Percentiles rank a stretch among this genome's conserved stretches.
These are phyloP conservation scores for Odocoileus virginianus DNA, from an alignment of 2,113 vertebrate genomes.

Conservation along the genomic window DNA sequence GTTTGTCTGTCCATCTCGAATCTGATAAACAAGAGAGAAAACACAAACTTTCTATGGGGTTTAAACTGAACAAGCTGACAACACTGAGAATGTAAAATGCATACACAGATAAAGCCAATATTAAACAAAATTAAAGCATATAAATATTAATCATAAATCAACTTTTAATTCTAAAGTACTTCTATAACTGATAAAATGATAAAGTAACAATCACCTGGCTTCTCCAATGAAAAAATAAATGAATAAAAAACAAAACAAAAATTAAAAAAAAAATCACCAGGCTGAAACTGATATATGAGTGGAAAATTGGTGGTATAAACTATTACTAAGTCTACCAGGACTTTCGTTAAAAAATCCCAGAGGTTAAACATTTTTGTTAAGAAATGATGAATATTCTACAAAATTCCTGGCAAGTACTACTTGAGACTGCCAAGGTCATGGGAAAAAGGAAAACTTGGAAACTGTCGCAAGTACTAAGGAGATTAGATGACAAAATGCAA, in stretches of 20 bases:
- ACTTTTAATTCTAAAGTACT: constrained; percentile 67
- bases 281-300: constrained; percentile 54
- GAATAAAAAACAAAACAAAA: not conserved
- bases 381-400: not conserved
- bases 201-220: constrained; percentile 43
- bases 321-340: constrained; percentile 51
- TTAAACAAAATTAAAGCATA: constrained; percentile 40
- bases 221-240: not conserved
- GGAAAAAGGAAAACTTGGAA: not conserved
- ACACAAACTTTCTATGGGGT: constrained; percentile 32
- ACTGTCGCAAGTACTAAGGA: not conserved
- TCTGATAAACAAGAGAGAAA: constrained; percentile 78
- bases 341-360: constrained; percentile 21
- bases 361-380: not conserved
- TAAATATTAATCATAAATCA: constrained; percentile 60
- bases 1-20: constrained; percentile 88
- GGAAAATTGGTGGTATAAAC: constrained; percentile 68
- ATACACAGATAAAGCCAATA: constrained; percentile 48
- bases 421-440: not conserved
- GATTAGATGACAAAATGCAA: not conserved
- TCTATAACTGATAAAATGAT: constrained; percentile 36
- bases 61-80: constrained; percentile 37
- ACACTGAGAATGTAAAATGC: constrained; percentile 46
- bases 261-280: constrained; percentile 25
- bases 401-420: not conserved